These are phyloP conservation scores for Watsonalla cultraria DNA, from an alignment of 2,888 invertebrate genomes.

Conservation along the genomic window DNA sequence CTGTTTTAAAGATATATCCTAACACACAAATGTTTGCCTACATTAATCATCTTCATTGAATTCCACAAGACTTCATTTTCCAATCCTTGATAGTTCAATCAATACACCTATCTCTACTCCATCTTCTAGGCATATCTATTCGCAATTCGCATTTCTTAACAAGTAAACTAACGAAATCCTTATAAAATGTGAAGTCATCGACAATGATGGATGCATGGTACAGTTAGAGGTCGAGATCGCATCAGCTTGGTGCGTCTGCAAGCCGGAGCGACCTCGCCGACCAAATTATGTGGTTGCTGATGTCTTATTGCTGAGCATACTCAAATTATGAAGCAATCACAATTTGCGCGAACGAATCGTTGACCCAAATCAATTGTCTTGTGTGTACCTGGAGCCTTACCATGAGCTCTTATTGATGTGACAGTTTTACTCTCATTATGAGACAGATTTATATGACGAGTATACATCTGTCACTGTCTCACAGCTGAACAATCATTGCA, in stretches of 20 bases:
- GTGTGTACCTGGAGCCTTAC: slow-evolving; percentile 8
- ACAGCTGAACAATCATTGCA: slow-evolving; percentile 8
- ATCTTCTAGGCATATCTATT: too few relatives aligned
- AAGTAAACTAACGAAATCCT: too few relatives aligned
- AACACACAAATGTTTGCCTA: too few relatives aligned
- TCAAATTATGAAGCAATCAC: slow-evolving; percentile 28
- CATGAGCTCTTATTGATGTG: too few relatives aligned
- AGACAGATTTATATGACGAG: too few relatives aligned
- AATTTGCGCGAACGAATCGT: slow-evolving; percentile 28
- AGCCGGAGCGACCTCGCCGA: slow-evolving; percentile 18
- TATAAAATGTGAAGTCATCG: background rate
- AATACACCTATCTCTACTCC: too few relatives aligned
- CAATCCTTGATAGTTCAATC: too few relatives aligned
- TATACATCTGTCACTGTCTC: slow-evolving; percentile 3
- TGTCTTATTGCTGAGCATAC: slow-evolving; percentile 13
- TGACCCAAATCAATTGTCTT: slow-evolving; percentile 43
- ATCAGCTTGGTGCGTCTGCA: slow-evolving; percentile 15
- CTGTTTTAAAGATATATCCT: too few relatives aligned
- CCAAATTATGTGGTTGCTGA: slow-evolving; percentile 18
- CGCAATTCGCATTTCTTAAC: too few relatives aligned
- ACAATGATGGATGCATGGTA: slow-evolving; percentile 8
- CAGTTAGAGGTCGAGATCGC: slow-evolving; percentile 10
- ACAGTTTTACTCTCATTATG: too few relatives aligned
- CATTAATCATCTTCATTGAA: too few relatives aligned
- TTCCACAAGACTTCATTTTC: too few relatives aligned